Evolutionary conservation across 2,113 vertebrate genomes (phyloP).

Genomic region (Anser brachyrhynchus): DNA sequence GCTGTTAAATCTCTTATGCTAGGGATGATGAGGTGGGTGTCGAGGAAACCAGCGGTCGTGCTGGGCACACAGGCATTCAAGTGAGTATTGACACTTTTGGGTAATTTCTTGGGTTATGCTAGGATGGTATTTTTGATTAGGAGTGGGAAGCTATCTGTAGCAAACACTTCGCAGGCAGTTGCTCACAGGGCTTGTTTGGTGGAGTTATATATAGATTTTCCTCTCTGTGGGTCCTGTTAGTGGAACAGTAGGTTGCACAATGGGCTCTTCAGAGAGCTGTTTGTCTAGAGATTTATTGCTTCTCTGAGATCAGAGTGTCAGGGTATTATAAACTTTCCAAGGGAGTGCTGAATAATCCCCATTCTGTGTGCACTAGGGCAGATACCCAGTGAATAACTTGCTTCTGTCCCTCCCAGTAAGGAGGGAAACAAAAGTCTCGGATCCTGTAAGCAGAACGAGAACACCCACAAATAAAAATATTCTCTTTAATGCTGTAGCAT

Average conservation of each 20-base stretch:
- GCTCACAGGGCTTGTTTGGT: background rate
- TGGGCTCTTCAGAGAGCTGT: background rate
- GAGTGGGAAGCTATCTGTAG: background rate
- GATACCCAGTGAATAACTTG: fast-evolving
- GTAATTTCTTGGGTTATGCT: background rate
- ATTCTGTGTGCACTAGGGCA: background rate
- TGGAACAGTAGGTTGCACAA: background rate
- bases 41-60: fast-evolving
- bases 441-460: background rate
- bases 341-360: background rate
- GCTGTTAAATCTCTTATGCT: background rate
- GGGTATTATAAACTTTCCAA: background rate
- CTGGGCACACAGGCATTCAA: fast-evolving
- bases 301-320: background rate
- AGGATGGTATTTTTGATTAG: background rate
- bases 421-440: background rate
- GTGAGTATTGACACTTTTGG: background rate
- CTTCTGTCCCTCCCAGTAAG: background rate
- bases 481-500: background rate
- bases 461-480: background rate
- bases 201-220: background rate
- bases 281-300: background rate
- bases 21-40: fast-evolving
- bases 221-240: background rate
- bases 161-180: background rate